Conservation (phyloP, 1,140 invertebrate genomes). For the Trinorchestia longiramus region DNA sequence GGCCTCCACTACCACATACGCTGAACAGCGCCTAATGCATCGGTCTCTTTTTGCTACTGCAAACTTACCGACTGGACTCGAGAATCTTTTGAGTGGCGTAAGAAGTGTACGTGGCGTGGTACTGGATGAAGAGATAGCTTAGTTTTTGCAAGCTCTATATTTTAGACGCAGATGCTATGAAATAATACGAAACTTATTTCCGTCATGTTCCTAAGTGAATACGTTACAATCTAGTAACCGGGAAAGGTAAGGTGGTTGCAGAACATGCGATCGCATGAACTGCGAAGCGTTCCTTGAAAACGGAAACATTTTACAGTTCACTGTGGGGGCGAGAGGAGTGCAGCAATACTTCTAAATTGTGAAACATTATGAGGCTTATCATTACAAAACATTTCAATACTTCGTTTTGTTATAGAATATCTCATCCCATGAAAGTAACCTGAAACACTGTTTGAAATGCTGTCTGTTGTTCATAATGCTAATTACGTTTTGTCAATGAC, state of each 20-base stretch:
- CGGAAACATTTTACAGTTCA: no score
- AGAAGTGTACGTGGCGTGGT: not conserved
- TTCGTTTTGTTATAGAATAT: no score
- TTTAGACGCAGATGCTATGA: not conserved
- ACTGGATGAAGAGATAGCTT: not conserved
- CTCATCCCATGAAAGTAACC: not conserved
- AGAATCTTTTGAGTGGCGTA: not conserved
- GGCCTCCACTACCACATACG: not conserved
- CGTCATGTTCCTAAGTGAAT: not conserved
- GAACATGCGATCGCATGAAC: not conserved
- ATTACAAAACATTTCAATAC: no score
- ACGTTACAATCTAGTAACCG: not conserved
- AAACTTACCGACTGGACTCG: not conserved
- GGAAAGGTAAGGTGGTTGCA: not conserved
- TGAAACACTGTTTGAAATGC: not conserved
- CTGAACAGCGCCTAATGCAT: not conserved
- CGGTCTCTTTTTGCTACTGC: not conserved
- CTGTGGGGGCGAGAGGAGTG: not conserved
- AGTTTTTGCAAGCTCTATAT: not conserved
- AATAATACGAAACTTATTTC: not conserved
- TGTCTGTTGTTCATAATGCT: not conserved
- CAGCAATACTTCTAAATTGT: no score
- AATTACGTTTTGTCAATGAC: not conserved
- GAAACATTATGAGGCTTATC: no score
- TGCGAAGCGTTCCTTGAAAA: not conserved